Percentiles rank a stretch among this genome's conserved stretches.
Conservation (phyloP, 2,888 invertebrate genomes). For the Pegoplata infirma region DNA sequence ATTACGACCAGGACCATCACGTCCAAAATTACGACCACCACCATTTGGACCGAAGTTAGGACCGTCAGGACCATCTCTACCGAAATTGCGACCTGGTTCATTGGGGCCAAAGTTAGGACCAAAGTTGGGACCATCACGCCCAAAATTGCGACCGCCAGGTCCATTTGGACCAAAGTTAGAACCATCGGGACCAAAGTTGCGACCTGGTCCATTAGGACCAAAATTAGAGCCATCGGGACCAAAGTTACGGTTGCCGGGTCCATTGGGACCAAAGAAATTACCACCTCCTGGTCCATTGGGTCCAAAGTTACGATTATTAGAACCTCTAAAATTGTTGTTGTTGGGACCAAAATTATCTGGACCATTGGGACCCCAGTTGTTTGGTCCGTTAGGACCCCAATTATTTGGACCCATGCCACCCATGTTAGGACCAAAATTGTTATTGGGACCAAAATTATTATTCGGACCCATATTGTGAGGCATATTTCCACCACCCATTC, state of each 20-base stretch:
- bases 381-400: slow-evolving; percentile 29
- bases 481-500: slow-evolving; percentile 1
- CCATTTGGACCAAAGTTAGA: slow-evolving; percentile 6
- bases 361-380: background rate
- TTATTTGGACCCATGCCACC: slow-evolving; percentile 5
- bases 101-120: slow-evolving; percentile 59
- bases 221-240: slow-evolving; percentile 28
- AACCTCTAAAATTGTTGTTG: background rate
- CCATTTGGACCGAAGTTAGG: slow-evolving; percentile 15
- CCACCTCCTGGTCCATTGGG: slow-evolving; percentile 1
- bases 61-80: slow-evolving; percentile 23
- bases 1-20: slow-evolving; percentile 14
- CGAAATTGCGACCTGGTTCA: slow-evolving; percentile 35
- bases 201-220: slow-evolving; percentile 31
- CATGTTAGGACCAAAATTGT: background rate
- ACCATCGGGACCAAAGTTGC: slow-evolving; percentile 32
- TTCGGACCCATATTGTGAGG: slow-evolving; percentile 23
- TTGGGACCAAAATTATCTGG: slow-evolving; percentile 20
- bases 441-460: slow-evolving; percentile 24
- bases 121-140: slow-evolving; percentile 51
- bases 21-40: slow-evolving; percentile 8
- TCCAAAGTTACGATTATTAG: slow-evolving; percentile 18
- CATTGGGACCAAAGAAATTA: slow-evolving; percentile 26
- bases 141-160: slow-evolving; percentile 42
- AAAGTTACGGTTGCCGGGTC: slow-evolving; percentile 3